Evolutionary conservation across 2,888 invertebrate genomes (phyloP).

Genomic region (Microplitis deprimator): DNA sequence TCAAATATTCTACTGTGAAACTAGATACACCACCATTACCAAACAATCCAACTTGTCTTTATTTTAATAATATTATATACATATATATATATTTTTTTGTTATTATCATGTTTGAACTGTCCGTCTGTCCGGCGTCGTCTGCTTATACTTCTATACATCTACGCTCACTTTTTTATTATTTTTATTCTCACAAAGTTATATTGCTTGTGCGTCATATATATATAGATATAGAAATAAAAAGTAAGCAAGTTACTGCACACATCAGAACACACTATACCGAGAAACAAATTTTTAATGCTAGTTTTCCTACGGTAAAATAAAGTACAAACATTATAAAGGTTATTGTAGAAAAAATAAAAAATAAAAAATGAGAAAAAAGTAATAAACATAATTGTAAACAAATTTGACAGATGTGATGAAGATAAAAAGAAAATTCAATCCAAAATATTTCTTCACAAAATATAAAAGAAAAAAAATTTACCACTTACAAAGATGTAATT

Average conservation of each 20-base stretch:
- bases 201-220: constrained; percentile 62
- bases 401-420: no score
- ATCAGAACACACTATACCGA: constrained; percentile 54
- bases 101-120: constrained; percentile 1
- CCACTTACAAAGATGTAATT: no score
- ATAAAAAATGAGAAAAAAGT: neutral
- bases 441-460: no score
- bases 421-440: no score
- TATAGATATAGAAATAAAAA: no score
- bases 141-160: no score
- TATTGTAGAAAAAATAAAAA: no score
- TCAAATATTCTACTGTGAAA: neutral
- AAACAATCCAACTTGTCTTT: constrained; percentile 56
- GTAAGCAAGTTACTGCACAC: constrained; percentile 60
- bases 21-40: constrained; percentile 45
- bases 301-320: neutral
- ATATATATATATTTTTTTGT: constrained; percentile 2
- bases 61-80: neutral
- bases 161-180: neutral
- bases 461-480: no score
- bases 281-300: constrained; percentile 59
- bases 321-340: neutral
- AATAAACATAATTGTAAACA: neutral
- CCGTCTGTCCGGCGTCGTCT: constrained; percentile 27
- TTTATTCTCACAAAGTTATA: constrained; percentile 57